Evolutionary conservation across 2,113 vertebrate genomes (phyloP), one percentile per base, ranked within the genome.

Genomic region (Sinosuthora webbiana): DNA sequence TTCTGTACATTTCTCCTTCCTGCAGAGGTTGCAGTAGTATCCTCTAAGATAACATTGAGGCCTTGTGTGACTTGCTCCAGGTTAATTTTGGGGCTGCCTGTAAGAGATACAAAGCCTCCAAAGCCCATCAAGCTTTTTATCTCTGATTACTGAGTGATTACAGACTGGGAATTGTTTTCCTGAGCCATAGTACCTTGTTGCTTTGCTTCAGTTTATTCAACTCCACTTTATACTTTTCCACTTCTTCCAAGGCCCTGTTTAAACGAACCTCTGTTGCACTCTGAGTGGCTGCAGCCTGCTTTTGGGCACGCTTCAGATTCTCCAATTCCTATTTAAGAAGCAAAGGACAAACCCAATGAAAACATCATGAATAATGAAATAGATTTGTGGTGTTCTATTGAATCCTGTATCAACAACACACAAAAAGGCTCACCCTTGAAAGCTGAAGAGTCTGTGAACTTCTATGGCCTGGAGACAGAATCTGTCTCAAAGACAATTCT

Each of bases 211-310:
- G 92, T 96, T 98, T 98, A 93, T 93, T 98, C 55, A 99, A 97
- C 82, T 99, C 98, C 49, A 83, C 82, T 97, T 99, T 99, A 42
- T 98, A 97, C 85, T 85, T 98, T 73, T 99, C 99, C 41, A 96
- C 98, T 91, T 99, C 99, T 96, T 99, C 99, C 77, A 99, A 95
- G 49, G 99, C 99, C 97, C 99, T 98, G 94, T 99, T 99, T 92
- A 99, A 97, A 57, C 99, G 98, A 60, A 99, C 98, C 89, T 99
- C 99, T 25, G 94, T 98, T 4, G 98, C 97, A 85, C 96, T 98
- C 70, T 99, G 99, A 76, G 81, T 96, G 42, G 94, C 91, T 35
- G 97, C 94, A 30, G 98, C 98, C 96, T 99, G 99, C 95, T 99
- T 99, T 62, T 99, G 98, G 41, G 97, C 90, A 93, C 97, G 95